phyloP scores from a whole-genome alignment of 2,888 invertebrate species.

The Macrophya alboannulata region DNA sequence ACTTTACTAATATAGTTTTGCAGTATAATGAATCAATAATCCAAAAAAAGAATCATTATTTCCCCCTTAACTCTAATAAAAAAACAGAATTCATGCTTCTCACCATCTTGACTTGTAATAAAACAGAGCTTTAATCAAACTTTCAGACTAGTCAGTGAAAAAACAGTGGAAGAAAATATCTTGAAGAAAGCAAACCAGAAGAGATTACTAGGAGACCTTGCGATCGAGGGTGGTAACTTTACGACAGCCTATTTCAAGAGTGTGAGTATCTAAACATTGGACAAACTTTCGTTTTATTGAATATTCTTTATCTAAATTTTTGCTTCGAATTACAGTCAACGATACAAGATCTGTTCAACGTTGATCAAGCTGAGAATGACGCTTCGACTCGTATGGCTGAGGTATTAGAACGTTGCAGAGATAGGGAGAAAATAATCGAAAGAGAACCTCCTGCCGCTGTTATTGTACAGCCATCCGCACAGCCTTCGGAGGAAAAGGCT shows the following conservation, averaged over 20 bases:
- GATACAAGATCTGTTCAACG: slow-evolving; percentile 95
- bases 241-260: slow-evolving; percentile 98
- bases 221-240: slow-evolving; percentile 99
- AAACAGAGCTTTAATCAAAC: slow-evolving; percentile 45
- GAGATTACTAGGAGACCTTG: slow-evolving; percentile 95
- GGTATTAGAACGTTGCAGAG: slow-evolving; percentile 81
- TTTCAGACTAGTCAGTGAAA: slow-evolving; percentile 94
- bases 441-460: slow-evolving; percentile 71
- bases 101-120: not conserved
- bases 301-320: slow-evolving; percentile 9
- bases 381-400: slow-evolving; percentile 83
- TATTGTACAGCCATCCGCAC: slow-evolving; percentile 61
- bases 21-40: no score
- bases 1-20: no score
- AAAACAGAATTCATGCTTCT: no score
- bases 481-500: slow-evolving; percentile 82
- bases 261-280: slow-evolving; percentile 80
- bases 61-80: no score
- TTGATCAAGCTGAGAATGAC: slow-evolving; percentile 85
- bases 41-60: no score
- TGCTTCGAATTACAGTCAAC: slow-evolving; percentile 84
- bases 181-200: slow-evolving; percentile 99
- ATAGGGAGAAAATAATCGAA: slow-evolving; percentile 77
- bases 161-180: slow-evolving; percentile 99
- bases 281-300: not conserved